phyloP scores from a whole-genome alignment of 2,888 invertebrate genomes.

The Meiosimyza platycephala region DNA sequence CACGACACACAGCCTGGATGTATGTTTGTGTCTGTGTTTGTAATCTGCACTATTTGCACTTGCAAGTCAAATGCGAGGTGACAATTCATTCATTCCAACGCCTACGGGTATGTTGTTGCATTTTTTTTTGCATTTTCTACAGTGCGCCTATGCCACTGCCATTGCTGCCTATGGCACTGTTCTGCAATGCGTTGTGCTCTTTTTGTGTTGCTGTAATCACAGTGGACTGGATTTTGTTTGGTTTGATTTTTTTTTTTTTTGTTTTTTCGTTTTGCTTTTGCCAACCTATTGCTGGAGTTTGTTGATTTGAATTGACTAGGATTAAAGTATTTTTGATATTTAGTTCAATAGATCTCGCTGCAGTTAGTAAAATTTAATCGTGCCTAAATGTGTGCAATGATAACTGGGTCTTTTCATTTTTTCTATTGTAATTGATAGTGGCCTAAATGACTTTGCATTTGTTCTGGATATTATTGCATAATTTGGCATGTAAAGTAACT shows the following conservation, averaged over 20 bases:
- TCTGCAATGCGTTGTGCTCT: conserved; percentile 20
- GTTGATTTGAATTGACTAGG: conserved; percentile 2
- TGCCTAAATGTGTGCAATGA: conserved; percentile 28
- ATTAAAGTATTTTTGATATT: conserved; percentile 32
- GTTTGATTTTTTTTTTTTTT: neutral
- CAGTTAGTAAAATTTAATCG: conserved; percentile 29
- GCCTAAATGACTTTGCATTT: neutral
- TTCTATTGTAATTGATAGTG: neutral
- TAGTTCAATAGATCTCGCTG: conserved; percentile 29
- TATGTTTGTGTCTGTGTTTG: conserved; percentile 24
- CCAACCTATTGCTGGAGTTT: neutral
- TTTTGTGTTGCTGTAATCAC: neutral
- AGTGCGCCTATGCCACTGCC: neutral
- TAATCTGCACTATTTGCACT: conserved; percentile 51
- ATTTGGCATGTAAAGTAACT: conserved; percentile 9
- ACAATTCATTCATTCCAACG: conserved; percentile 57
- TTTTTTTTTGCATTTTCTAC: conserved; percentile 24
- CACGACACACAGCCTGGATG: neutral
- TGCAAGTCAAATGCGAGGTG: conserved; percentile 52
- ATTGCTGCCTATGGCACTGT: neutral
- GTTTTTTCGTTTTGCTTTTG: too few relatives aligned
- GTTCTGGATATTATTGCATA: conserved; percentile 6
- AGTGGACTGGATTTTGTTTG: neutral
- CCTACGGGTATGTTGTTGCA: conserved; percentile 56
- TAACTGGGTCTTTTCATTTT: neutral